These are phyloP conservation scores for Lysandra coridon DNA, from an alignment of 2,888 invertebrate genomes.

Conservation along the genomic window DNA sequence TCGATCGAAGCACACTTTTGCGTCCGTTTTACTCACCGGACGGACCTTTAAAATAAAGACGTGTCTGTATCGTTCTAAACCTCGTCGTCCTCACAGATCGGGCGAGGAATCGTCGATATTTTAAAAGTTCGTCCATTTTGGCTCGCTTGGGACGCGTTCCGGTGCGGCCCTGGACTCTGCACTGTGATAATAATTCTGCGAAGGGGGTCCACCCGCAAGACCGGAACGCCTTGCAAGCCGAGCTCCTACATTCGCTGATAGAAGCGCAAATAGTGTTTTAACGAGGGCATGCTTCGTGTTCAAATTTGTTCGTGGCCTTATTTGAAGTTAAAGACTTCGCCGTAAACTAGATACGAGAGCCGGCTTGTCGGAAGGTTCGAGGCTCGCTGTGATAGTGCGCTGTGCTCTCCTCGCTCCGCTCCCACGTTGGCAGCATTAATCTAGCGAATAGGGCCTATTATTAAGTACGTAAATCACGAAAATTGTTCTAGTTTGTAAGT, in stretches of 20 bases:
- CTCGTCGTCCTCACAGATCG: not conserved
- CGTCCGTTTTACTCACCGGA: slow-evolving; percentile 50
- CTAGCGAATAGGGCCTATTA: slow-evolving; percentile 60
- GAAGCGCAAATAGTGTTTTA: slow-evolving; percentile 59
- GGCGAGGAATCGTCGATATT: not conserved
- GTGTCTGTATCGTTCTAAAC: not conserved
- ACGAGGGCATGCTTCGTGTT: slow-evolving; percentile 65
- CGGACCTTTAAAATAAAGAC: slow-evolving; percentile 5
- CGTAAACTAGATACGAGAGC: slow-evolving; percentile 46
- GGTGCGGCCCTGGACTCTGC: not conserved
- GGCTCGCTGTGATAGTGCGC: slow-evolving; percentile 75
- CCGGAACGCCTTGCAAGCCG: not conserved
- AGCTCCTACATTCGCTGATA: slow-evolving; percentile 41
- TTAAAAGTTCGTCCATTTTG: not conserved
- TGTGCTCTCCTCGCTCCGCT: slow-evolving; percentile 66
- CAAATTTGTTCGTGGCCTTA: slow-evolving; percentile 78
- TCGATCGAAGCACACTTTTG: slow-evolving; percentile 55
- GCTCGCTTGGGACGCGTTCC: not conserved
- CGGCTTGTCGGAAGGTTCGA: slow-evolving; percentile 45
- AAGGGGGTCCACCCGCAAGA: not conserved
- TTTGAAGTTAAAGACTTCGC: slow-evolving; percentile 64
- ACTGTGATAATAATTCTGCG: slow-evolving; percentile 29
- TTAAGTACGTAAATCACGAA: slow-evolving; percentile 56
- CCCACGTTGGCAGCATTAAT: slow-evolving; percentile 41
- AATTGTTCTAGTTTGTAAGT: slow-evolving; percentile 48